Evolutionary conservation across 2,797 vertebrate species (phyloP).

Genomic region (Triplophysa yarkandensis): DNA sequence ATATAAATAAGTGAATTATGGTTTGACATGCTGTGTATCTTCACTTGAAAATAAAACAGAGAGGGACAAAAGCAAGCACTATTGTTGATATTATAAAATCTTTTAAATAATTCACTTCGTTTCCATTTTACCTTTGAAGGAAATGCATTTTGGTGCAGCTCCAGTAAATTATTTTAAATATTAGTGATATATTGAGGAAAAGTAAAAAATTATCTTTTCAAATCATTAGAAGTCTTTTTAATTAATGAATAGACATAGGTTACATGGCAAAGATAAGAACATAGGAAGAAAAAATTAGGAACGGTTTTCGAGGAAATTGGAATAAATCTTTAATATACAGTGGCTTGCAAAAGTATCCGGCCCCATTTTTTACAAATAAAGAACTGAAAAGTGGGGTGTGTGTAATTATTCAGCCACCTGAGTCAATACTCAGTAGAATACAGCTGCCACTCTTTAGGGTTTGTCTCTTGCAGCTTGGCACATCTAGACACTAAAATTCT

Average conservation of each 20-base stretch:
- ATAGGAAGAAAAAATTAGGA: too few relatives aligned
- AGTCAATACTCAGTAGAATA: too few relatives aligned
- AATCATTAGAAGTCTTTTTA: not conserved
- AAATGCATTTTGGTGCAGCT: not conserved
- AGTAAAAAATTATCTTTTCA: not conserved
- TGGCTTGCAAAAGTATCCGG: too few relatives aligned
- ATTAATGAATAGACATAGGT: not conserved
- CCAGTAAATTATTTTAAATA: not conserved
- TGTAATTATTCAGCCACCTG: too few relatives aligned
- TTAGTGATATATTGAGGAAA: not conserved
- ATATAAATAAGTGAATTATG: conserved; percentile 3
- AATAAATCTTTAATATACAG: not conserved
- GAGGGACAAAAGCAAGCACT: not conserved
- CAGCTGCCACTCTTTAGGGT: too few relatives aligned
- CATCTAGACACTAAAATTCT: too few relatives aligned
- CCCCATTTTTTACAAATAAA: too few relatives aligned
- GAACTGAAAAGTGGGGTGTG: too few relatives aligned
- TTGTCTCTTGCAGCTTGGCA: too few relatives aligned
- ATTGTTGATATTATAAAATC: conserved; percentile 29
- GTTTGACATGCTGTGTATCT: not conserved
- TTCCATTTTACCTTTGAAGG: conserved; percentile 32
- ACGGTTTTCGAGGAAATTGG: not conserved
- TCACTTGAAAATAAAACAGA: not conserved
- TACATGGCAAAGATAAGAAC: not conserved
- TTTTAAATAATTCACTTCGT: conserved; percentile 49